A percentile compares a stretch with the other conserved stretches of the same genome.
phyloP scores from a whole-genome alignment of 2,797 vertebrate genomes.

The Cygnus olor region DNA sequence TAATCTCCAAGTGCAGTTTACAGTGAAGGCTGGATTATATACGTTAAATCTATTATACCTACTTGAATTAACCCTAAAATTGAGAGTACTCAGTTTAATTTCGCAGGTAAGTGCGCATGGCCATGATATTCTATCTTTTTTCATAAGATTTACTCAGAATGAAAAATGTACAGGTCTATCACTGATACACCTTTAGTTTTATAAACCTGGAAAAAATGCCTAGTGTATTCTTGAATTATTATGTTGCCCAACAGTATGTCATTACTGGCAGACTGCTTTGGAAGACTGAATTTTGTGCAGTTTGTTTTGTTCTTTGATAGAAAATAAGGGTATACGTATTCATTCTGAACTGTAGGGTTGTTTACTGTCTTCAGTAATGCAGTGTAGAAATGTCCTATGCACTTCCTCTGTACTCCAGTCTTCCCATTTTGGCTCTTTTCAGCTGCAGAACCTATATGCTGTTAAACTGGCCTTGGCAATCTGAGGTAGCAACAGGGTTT shows the following conservation, averaged over 20 bases:
- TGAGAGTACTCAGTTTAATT: background rate
- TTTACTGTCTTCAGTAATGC: background rate
- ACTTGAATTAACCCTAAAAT: background rate
- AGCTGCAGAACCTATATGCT: background rate
- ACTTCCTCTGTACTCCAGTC: background rate
- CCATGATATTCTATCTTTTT: background rate
- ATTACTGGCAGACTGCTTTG: background rate
- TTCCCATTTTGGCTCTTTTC: background rate
- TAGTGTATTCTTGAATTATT: background rate
- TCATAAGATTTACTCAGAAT: background rate
- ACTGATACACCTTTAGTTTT: background rate
- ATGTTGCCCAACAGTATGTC: background rate
- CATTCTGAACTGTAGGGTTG: background rate
- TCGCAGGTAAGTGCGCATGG: background rate
- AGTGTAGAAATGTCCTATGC: background rate
- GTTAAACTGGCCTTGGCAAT: background rate
- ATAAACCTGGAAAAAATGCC: background rate
- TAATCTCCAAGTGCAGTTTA: background rate
- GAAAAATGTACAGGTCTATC: background rate
- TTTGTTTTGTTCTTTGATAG: background rate
- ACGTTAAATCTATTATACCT: background rate
- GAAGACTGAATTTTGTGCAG: background rate
- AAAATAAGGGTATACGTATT: background rate
- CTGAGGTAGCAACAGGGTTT: background rate
- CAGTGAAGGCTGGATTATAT: background rate